Conservation (phyloP, 23 tunicate genomes). For the Oikopleura dioica region DNA sequence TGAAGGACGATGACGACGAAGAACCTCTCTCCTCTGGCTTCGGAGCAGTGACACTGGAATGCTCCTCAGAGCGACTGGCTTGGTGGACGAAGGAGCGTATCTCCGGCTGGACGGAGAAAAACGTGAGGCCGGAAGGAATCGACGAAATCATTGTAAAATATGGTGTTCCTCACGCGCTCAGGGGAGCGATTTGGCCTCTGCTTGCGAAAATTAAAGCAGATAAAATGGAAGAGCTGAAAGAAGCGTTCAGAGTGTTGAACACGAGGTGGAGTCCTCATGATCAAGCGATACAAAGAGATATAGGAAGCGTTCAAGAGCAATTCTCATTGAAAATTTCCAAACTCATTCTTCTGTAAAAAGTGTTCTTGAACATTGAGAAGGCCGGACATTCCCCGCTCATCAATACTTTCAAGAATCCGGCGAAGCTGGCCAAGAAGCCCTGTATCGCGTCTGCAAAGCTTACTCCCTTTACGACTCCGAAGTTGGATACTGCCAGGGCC, state of each 20-base stretch:
- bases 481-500: constrained; percentile 83
- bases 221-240: no score
- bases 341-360: no score
- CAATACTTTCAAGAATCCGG: constrained; percentile 47
- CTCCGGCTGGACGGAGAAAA: constrained; percentile 33
- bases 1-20: no score
- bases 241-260: no score
- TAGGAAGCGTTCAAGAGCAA: no score
- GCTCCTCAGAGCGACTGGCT: constrained; percentile 35
- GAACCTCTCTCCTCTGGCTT: constrained; percentile 62
- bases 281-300: no score
- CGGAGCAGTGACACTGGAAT: constrained; percentile 44
- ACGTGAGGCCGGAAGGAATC: constrained; percentile 32
- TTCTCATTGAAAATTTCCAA: no score
- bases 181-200: constrained; percentile 84
- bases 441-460: constrained; percentile 57
- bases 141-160: constrained; percentile 23
- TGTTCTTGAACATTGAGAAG: no score
- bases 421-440: constrained; percentile 48
- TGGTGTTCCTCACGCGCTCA: constrained; percentile 51
- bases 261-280: neutral
- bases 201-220: no score
- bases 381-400: constrained; percentile 81
- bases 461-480: constrained; percentile 57
- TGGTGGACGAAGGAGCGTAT: constrained; percentile 52